Base-by-base conservation (phyloP, 2,797 vertebrate species). In the Dipus sagitta region DNA sequence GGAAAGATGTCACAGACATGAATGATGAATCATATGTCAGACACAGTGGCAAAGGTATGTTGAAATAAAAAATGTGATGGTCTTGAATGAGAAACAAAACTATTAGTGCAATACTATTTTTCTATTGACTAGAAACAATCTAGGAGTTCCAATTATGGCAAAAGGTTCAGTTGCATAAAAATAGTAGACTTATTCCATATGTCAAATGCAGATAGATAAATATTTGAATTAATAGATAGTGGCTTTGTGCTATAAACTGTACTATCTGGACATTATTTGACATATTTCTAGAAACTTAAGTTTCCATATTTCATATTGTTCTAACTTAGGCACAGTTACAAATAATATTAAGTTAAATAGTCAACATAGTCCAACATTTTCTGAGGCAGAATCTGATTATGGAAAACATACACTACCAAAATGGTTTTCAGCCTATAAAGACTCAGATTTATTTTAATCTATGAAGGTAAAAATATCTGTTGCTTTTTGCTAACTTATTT, bases 1-100 rank as follows among this genome's bases (percentile, higher is more conserved):
- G 97, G 98, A 98, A 98, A 98, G 97, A 98, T 98, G 97, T 98
- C 98, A 98, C 90, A 98, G 96, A 97, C 80, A 65, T 97, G 95
- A 98, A 97, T 97, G 97, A 98, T 96, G 97, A 98, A 98, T 98
- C 97, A 98, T 92, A 85, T 97, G 97, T 98, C 97, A 97, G 65
- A 78, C 97, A 88, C 58, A 47, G 89, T 97, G 90, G 97, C 96
- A 97, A 97, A 94, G 65, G 96, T 97, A 96, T 75, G 88, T 67
- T 97, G 86, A 95, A 98, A 97, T 97, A 97, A 96, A 95, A 97
- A 91, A 92, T 88, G 3, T 92, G 91, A 95, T 81, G 67, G 77
- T 93, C 68, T 93, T 86, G 30, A 21, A 70, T 80, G 38, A 92
- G 84, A 93, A 95, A 47, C 47, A 26, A 96, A 94, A 90, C 79